Conservation (phyloP, 1,140 invertebrate genomes). For the Oryzaephilus surinamensis region DNA sequence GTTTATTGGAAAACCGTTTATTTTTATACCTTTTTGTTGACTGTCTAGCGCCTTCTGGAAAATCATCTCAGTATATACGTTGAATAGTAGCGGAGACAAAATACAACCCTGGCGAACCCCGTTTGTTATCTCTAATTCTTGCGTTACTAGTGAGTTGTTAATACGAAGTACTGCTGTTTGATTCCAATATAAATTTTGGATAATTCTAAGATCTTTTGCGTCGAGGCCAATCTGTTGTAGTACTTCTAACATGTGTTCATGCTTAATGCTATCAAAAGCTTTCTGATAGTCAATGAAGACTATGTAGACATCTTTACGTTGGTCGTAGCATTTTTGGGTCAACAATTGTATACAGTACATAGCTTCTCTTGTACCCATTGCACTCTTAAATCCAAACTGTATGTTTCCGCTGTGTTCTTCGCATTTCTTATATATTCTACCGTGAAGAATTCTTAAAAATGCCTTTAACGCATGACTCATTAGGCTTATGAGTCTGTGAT, state of each 20-base stretch:
- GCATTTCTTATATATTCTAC: background rate
- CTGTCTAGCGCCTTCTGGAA: conserved; percentile 12
- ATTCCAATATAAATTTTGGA: conserved; percentile 1
- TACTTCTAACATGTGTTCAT: conserved; percentile 8
- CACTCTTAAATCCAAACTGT: background rate
- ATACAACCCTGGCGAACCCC: conserved; percentile 30
- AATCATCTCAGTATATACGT: conserved; percentile 22
- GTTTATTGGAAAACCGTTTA: conserved; percentile 9
- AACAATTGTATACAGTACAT: background rate
- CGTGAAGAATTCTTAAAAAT: background rate
- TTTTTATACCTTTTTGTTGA: conserved; percentile 6
- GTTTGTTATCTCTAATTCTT: conserved; percentile 13
- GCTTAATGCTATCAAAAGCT: conserved; percentile 4
- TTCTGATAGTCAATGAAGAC: conserved; percentile 3
- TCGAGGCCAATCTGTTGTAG: conserved; percentile 4
- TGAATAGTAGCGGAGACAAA: conserved; percentile 29
- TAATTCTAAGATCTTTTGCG: conserved; percentile 4
- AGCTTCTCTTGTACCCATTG: conserved; percentile 1
- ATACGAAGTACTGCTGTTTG: background rate
- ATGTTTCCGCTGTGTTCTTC: background rate
- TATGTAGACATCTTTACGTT: conserved; percentile 2
- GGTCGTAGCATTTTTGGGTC: conserved; percentile 2
- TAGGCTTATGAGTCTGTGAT: background rate
- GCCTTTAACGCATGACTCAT: conserved; percentile 1
- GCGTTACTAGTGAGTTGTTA: conserved; percentile 7